Conservation (phyloP, 2,797 vertebrate species). For the Aldrovandia affinis region DNA sequence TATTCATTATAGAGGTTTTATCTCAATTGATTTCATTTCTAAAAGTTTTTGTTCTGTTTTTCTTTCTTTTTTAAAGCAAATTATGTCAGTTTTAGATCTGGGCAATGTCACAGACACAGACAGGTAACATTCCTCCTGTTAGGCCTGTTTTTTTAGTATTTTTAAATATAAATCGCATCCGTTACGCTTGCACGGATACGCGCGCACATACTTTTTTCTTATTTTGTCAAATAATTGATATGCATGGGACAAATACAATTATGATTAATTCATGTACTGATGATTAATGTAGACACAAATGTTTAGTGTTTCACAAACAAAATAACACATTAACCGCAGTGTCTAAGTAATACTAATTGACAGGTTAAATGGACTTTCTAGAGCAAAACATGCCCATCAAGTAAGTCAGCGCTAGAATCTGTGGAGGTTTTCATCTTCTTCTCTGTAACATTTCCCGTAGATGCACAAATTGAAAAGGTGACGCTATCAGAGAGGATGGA, state of each 20-base stretch:
- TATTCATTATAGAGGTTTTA: slow-evolving; percentile 50
- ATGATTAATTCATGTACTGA: background rate
- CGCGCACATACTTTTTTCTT: too few species aligned
- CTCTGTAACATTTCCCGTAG: slow-evolving; percentile 29
- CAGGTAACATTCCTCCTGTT: too few species aligned
- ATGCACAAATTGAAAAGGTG: slow-evolving; percentile 51
- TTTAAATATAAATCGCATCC: too few species aligned
- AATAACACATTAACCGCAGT: slow-evolving; percentile 6
- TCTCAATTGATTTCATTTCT: slow-evolving; percentile 39
- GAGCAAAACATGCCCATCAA: slow-evolving; percentile 36
- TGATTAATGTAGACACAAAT: background rate
- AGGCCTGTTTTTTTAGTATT: too few species aligned
- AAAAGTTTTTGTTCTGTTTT: background rate
- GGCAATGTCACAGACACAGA: too few species aligned
- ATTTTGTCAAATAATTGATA: background rate
- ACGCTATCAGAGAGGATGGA: slow-evolving; percentile 45
- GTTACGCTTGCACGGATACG: too few species aligned
- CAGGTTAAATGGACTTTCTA: slow-evolving; percentile 41
- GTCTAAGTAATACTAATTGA: slow-evolving; percentile 31
- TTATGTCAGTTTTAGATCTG: background rate
- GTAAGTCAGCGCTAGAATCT: slow-evolving; percentile 30
- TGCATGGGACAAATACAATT: background rate
- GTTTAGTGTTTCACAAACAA: slow-evolving; percentile 11
- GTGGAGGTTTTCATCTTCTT: slow-evolving; percentile 3
- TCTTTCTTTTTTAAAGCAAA: background rate